Percentiles rank a stretch among this genome's conserved stretches.
phyloP scores from a whole-genome alignment of 2,113 vertebrate genomes.

The Crotophaga sulcirostris region DNA sequence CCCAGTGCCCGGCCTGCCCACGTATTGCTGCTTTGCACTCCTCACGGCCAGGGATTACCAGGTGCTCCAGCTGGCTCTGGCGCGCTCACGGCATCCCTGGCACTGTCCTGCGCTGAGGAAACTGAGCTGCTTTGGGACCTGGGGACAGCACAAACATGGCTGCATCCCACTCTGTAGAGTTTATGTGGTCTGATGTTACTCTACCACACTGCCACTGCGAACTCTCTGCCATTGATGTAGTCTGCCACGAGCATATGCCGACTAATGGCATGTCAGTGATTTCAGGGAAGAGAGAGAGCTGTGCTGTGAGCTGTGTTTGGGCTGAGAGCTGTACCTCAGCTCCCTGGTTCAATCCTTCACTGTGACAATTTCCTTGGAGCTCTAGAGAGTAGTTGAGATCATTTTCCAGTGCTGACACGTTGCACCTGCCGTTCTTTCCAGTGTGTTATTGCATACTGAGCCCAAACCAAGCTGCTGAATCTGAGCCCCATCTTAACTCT shows the following conservation, averaged over 20 bases:
- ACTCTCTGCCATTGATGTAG: background rate
- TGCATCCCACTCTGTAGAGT: background rate
- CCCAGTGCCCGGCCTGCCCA: background rate
- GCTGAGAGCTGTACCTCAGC: background rate
- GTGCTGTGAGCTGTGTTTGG: background rate
- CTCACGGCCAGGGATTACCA: background rate
- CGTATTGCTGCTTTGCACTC: fast-evolving
- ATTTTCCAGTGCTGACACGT: background rate
- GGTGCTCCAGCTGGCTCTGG: background rate
- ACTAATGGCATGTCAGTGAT: fast-evolving
- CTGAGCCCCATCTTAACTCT: background rate
- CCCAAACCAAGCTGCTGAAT: background rate
- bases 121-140: background rate
- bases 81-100: background rate
- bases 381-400: background rate
- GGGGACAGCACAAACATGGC: background rate
- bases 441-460: background rate
- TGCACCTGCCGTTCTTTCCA: background rate
- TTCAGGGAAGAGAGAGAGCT: background rate
- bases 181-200: background rate
- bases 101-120: background rate
- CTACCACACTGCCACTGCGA: background rate
- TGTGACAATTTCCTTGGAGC: background rate
- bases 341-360: background rate
- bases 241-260: background rate